Conservation (phyloP, 2,113 vertebrate genomes). For the Amia ocellicauda region DNA sequence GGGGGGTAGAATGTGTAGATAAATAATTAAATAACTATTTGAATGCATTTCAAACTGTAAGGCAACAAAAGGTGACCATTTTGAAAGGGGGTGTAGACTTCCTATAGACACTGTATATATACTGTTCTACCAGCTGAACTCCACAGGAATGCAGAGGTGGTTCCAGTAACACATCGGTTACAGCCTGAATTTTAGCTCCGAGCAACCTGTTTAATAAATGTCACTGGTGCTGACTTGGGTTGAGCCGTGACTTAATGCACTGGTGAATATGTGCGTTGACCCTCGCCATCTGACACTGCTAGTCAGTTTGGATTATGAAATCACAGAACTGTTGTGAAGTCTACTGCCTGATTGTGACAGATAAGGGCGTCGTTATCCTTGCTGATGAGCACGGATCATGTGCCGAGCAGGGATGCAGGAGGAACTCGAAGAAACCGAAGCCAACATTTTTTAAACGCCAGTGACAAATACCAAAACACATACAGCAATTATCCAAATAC, state of each 20-base stretch:
- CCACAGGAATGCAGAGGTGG: slow-evolving; percentile 18
- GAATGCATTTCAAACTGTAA: too few species aligned
- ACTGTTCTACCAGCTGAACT: neutral
- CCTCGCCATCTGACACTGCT: slow-evolving; percentile 50
- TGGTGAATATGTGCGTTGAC: slow-evolving; percentile 52
- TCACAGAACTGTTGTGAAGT: slow-evolving; percentile 32
- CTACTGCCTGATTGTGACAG: slow-evolving; percentile 55
- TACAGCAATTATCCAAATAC: too few species aligned
- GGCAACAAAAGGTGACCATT: too few species aligned
- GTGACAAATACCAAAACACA: too few species aligned
- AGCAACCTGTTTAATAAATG: slow-evolving; percentile 58
- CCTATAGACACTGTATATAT: too few species aligned
- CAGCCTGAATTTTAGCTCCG: slow-evolving; percentile 41
- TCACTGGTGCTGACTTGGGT: slow-evolving; percentile 45
- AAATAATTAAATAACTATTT: too few species aligned
- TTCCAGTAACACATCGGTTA: slow-evolving; percentile 35
- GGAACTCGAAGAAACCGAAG: too few species aligned
- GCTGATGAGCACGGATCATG: slow-evolving; percentile 42
- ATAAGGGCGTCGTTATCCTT: slow-evolving; percentile 53
- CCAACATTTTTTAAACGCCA: too few species aligned
- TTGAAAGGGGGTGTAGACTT: too few species aligned
- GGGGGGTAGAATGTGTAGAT: too few species aligned
- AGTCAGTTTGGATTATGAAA: slow-evolving; percentile 54
- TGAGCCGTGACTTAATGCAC: slow-evolving; percentile 54
- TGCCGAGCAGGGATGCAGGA: slow-evolving; percentile 26